A percentile compares a stretch with the other conserved stretches of the same genome.
Evolutionary conservation across 2,888 invertebrate genomes (phyloP).

Genomic region (Caenorhabditis japonica): DNA sequence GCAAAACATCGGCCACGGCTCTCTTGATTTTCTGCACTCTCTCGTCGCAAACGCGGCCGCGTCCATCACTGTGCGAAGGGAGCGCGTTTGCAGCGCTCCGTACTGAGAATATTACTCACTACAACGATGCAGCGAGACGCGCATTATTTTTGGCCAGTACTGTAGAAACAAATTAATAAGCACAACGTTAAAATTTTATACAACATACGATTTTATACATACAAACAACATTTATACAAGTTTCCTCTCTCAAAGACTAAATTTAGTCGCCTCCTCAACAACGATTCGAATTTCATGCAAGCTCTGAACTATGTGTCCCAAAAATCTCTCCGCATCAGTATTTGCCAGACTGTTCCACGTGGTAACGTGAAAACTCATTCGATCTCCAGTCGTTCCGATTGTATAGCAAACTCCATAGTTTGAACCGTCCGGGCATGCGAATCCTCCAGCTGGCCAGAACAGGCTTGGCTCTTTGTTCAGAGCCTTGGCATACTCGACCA

Average conservation of each 20-base stretch:
- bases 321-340: constrained; percentile 63
- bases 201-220: constrained; percentile 11
- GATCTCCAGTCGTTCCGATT: constrained; percentile 67
- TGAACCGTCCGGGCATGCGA: constrained; percentile 69
- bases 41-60: no score
- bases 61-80: no score
- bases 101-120: no score
- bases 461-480: constrained; percentile 64
- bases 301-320: constrained; percentile 54
- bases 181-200: no score
- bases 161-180: no score
- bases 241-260: not conserved
- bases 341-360: constrained; percentile 62
- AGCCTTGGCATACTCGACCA: constrained; percentile 59
- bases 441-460: constrained; percentile 74
- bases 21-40: no score
- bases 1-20: no score
- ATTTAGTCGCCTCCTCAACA: constrained; percentile 56
- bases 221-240: constrained; percentile 13
- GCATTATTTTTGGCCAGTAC: no score
- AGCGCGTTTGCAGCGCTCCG: no score
- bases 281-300: constrained; percentile 61
- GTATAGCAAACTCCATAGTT: constrained; percentile 73
- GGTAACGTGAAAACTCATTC: constrained; percentile 69
- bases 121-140: no score